A percentile compares a stretch with the other conserved stretches of the same genome.
Evolutionary conservation across 2,888 invertebrate species (phyloP).

Genomic region (Troglohyphantes excavatus): DNA sequence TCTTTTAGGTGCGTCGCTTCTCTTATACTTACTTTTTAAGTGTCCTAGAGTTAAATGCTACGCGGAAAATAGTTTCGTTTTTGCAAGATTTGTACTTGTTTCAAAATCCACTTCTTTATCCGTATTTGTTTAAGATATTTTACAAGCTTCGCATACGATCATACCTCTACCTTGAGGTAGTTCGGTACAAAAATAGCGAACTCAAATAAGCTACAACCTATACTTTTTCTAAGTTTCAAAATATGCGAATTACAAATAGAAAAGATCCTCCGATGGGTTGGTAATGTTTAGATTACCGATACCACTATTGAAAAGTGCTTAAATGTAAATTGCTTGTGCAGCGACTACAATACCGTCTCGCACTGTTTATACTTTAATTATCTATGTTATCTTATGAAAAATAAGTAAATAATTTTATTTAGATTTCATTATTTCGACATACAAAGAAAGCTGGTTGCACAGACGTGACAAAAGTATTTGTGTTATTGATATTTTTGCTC

Average conservation of each 20-base stretch:
- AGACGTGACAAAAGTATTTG: slow-evolving; percentile 39
- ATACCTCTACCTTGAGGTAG: slow-evolving; percentile 34
- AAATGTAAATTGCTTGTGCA: slow-evolving; percentile 64
- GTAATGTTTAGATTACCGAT: slow-evolving; percentile 14
- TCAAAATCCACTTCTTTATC: slow-evolving; percentile 48
- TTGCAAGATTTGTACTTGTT: slow-evolving; percentile 72
- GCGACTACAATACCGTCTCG: slow-evolving; percentile 42
- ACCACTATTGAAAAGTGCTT: slow-evolving; percentile 61
- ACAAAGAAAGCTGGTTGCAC: slow-evolving; percentile 56
- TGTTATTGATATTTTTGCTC: too few species aligned
- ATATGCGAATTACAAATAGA: slow-evolving; percentile 62
- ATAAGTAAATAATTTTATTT: slow-evolving; percentile 2
- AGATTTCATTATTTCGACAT: neutral
- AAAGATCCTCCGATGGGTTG: slow-evolving; percentile 37
- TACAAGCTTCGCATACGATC: slow-evolving; percentile 39
- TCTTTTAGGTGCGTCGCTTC: slow-evolving; percentile 39
- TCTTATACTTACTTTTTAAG: slow-evolving; percentile 49
- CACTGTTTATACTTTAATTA: slow-evolving; percentile 9
- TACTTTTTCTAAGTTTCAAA: slow-evolving; percentile 50
- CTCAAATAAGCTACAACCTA: slow-evolving; percentile 57
- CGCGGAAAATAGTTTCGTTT: slow-evolving; percentile 65
- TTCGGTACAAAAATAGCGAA: slow-evolving; percentile 65
- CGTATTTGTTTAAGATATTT: slow-evolving; percentile 31
- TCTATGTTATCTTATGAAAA: slow-evolving; percentile 36
- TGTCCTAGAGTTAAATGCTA: slow-evolving; percentile 59